Conservation (phyloP, 2,888 invertebrate genomes). For the Sisyra nigra region DNA sequence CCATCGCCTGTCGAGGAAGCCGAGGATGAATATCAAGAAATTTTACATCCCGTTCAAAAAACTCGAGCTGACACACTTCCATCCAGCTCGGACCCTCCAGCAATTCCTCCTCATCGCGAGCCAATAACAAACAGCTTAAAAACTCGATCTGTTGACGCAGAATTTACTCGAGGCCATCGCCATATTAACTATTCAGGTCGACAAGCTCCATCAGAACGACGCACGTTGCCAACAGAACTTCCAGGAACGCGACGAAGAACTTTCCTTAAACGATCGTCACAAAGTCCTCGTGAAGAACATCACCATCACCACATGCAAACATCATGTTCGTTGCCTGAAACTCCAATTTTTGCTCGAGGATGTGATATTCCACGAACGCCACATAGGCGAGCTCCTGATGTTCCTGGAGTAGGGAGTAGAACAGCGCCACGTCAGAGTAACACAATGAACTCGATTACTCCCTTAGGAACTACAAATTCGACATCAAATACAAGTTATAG, state of each 20-base stretch:
- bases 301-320: constrained; percentile 47
- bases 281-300: constrained; percentile 40
- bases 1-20: constrained; percentile 73
- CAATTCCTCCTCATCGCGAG: constrained; percentile 57
- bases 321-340: constrained; percentile 76
- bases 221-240: constrained; percentile 55
- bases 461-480: constrained; percentile 33
- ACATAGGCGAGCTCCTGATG: constrained; percentile 46
- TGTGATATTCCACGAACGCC: constrained; percentile 74
- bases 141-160: constrained; percentile 73
- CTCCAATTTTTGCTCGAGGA: constrained; percentile 71
- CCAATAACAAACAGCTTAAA: constrained; percentile 51
- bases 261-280: constrained; percentile 28
- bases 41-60: constrained; percentile 34
- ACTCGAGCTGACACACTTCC: constrained; percentile 37
- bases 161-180: constrained; percentile 17
- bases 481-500: constrained; percentile 19
- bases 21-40: constrained; percentile 58
- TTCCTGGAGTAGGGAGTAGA: constrained; percentile 29
- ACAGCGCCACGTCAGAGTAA: constrained; percentile 46
- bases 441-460: constrained; percentile 25
- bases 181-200: constrained; percentile 33
- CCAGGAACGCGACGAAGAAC: constrained; percentile 25
- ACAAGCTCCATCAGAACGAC: constrained; percentile 45
- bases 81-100: constrained; percentile 39